Conservation (phyloP, 2,797 vertebrate species). For the Loris lydekkerianus region DNA sequence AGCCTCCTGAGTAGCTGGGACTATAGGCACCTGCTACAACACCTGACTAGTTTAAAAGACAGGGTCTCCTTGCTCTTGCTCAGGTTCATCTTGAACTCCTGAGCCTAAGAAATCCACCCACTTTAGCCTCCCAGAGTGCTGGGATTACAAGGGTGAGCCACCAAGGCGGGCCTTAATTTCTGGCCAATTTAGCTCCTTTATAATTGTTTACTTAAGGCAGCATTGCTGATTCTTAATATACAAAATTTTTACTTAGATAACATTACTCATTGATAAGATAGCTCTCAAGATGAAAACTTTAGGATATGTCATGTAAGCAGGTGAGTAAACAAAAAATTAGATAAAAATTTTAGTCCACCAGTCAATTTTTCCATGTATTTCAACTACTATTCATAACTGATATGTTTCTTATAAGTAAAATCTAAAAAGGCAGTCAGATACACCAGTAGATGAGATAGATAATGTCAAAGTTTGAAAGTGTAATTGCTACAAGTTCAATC, state of each 20-base stretch:
- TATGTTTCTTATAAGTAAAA: neutral
- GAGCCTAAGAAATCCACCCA: too few species aligned
- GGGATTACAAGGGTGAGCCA: too few species aligned
- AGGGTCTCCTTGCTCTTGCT: too few species aligned
- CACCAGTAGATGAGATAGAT: neutral
- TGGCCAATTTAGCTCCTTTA: neutral
- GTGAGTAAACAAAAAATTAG: conserved; percentile 3
- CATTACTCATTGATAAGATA: conserved; percentile 5
- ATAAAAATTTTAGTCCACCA: neutral
- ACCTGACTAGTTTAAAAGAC: too few species aligned
- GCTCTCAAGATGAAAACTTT: conserved; percentile 37
- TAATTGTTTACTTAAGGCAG: conserved; percentile 34
- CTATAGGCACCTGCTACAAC: too few species aligned
- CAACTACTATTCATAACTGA: conserved; percentile 9
- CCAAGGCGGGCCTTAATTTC: neutral
- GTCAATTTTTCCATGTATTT: conserved; percentile 22
- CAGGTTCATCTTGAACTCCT: too few species aligned
- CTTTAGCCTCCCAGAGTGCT: too few species aligned
- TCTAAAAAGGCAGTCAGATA: conserved; percentile 1
- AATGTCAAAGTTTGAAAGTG: conserved; percentile 36
- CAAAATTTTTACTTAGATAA: conserved; percentile 29
- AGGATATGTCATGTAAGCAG: neutral
- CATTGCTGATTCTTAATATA: neutral
- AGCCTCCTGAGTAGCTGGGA: too few species aligned
- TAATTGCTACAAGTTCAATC: neutral